Percentiles rank a stretch among this genome's conserved stretches.
These are phyloP conservation scores for Myripristis jacobus DNA, from an alignment of 2,797 vertebrate species.

Conservation along the genomic window DNA sequence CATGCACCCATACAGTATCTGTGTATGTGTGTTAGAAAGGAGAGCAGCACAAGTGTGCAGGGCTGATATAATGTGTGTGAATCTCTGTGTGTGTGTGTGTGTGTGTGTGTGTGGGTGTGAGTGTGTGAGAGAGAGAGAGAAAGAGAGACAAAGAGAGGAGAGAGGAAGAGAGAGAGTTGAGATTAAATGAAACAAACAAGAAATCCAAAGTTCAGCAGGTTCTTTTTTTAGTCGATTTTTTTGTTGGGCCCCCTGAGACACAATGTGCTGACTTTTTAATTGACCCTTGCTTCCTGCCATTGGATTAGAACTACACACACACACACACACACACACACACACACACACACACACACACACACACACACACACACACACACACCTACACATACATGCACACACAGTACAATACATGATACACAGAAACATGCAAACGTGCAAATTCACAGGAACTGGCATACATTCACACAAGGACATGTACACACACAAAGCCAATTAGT, in stretches of 20 bases:
- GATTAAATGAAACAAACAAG: conserved; percentile 39
- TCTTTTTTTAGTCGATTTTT: conserved; percentile 39
- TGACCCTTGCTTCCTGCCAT: conserved; percentile 75
- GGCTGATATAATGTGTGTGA: no score
- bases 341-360: conserved; percentile 54
- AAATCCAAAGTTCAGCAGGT: conserved; percentile 53
- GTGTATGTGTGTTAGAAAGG: background rate
- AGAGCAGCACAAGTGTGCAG: background rate
- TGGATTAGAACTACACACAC: conserved; percentile 61
- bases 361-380: conserved; percentile 10
- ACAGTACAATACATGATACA: conserved; percentile 33
- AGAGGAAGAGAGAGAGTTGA: background rate
- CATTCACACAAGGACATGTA: conserved; percentile 18
- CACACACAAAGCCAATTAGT: conserved; percentile 42
- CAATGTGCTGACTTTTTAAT: conserved; percentile 66
- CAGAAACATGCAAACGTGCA: conserved; percentile 6
- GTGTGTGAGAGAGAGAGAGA: background rate
- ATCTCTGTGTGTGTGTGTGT: background rate
- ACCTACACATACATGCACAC: conserved; percentile 23
- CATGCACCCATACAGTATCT: background rate
- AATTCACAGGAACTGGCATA: background rate
- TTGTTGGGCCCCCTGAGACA: conserved; percentile 59
- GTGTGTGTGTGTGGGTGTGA: background rate
- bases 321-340: conserved; percentile 10
- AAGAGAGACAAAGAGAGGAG: background rate